These are phyloP conservation scores for Nothocercus julius DNA, from an alignment of 2,113 vertebrate genomes.

Conservation along the genomic window DNA sequence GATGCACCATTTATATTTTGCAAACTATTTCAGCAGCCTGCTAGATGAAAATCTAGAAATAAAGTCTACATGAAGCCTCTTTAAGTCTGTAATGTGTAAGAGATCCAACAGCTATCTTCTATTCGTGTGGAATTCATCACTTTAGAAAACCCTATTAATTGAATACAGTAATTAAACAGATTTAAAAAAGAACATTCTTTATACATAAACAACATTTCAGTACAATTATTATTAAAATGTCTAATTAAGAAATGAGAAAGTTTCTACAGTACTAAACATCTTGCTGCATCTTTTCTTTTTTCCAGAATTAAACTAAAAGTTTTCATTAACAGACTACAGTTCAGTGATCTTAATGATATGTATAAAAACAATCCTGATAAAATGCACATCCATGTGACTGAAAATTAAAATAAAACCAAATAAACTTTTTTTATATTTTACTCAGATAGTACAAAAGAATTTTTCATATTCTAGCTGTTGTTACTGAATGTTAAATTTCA, in stretches of 20 bases:
- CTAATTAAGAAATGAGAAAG: not conserved
- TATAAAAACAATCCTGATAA: not conserved
- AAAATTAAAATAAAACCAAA: not conserved
- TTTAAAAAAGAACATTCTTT: not conserved
- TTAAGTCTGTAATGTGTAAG: not conserved
- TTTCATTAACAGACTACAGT: not conserved
- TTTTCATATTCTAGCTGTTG: not conserved
- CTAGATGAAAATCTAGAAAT: not conserved
- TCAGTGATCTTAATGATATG: not conserved
- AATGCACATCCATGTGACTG: not conserved
- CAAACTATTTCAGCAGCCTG: not conserved
- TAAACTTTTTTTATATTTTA: not conserved
- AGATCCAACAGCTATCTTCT: not conserved
- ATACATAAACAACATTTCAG: not conserved
- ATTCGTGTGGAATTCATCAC: not conserved
- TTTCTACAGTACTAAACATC: not conserved
- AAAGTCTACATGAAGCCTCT: not conserved
- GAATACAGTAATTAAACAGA: not conserved
- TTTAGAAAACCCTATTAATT: not conserved
- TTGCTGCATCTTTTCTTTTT: not conserved
- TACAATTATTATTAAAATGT: not conserved
- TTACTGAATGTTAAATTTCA: not conserved
- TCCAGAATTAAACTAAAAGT: not conserved
- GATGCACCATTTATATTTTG: not conserved
- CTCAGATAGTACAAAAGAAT: not conserved